Conservation (phyloP, 2,888 invertebrate genomes). For the Campoletis raptor region DNA sequence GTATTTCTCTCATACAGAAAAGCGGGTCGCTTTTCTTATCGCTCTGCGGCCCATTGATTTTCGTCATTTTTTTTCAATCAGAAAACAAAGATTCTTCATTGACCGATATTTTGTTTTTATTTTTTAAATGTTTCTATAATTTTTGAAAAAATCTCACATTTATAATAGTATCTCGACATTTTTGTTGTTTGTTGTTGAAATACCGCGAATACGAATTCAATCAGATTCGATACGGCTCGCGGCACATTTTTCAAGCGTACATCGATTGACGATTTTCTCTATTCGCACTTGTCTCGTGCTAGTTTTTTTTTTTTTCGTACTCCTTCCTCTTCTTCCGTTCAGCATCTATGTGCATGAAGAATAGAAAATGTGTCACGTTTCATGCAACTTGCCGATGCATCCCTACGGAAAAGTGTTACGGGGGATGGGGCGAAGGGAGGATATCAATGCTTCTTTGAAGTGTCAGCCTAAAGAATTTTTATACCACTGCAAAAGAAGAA, state of each 20-base stretch:
- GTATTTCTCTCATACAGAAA: background rate
- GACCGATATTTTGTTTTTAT: background rate
- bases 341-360: conserved; percentile 49
- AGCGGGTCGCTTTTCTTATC: background rate
- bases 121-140: background rate
- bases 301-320: conserved; percentile 38
- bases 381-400: conserved; percentile 50
- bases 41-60: background rate
- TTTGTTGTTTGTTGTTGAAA: background rate
- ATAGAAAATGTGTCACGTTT: conserved; percentile 61
- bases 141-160: background rate
- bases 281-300: conserved; percentile 36
- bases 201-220: background rate
- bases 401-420: conserved; percentile 31
- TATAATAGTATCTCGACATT: background rate
- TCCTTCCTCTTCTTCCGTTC: conserved; percentile 17
- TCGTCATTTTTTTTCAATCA: background rate
- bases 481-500: background rate
- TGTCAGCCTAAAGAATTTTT: conserved; percentile 42
- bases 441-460: conserved; percentile 52
- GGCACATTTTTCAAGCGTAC: conserved; percentile 26
- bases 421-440: background rate
- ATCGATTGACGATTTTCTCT: conserved; percentile 36
- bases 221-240: conserved; percentile 34
- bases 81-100: background rate